phyloP scores from a whole-genome alignment of 2,113 vertebrate genomes.

The Piprites chloris region DNA sequence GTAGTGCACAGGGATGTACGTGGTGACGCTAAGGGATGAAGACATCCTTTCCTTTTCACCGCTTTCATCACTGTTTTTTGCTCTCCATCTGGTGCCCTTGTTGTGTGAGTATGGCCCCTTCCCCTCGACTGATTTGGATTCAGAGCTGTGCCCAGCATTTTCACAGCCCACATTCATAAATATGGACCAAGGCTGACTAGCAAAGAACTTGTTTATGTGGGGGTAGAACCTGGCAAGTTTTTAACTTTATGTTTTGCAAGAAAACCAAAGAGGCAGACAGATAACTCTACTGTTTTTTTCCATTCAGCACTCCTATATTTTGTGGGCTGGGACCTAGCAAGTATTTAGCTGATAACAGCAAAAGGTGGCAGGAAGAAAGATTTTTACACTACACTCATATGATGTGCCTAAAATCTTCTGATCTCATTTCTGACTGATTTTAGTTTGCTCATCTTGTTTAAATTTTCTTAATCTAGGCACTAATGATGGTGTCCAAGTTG shows the following conservation, averaged over 20 bases:
- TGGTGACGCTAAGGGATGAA: not conserved
- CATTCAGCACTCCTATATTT: not conserved
- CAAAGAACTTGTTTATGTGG: not conserved
- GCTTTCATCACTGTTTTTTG: not conserved
- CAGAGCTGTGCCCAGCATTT: not conserved
- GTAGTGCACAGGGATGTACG: not conserved
- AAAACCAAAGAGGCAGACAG: not conserved
- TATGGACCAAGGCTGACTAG: not conserved
- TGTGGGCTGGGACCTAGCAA: not conserved
- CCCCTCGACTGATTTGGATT: rapidly evolving
- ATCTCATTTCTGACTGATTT: not conserved
- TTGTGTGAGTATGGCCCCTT: not conserved
- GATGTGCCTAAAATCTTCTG: not conserved
- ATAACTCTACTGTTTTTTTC: not conserved
- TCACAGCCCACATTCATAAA: not conserved
- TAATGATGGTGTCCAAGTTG: not conserved
- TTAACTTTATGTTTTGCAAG: not conserved
- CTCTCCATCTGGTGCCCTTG: not conserved
- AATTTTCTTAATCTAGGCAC: not conserved
- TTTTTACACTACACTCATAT: not conserved
- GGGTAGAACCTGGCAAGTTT: not conserved
- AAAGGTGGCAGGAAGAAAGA: not conserved
- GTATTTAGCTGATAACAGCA: not conserved
- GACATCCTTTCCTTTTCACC: not conserved
- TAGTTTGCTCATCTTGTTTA: not conserved